These are phyloP conservation scores for Conchocele bisecta DNA, from an alignment of 2,888 invertebrate species.

Conservation along the genomic window DNA sequence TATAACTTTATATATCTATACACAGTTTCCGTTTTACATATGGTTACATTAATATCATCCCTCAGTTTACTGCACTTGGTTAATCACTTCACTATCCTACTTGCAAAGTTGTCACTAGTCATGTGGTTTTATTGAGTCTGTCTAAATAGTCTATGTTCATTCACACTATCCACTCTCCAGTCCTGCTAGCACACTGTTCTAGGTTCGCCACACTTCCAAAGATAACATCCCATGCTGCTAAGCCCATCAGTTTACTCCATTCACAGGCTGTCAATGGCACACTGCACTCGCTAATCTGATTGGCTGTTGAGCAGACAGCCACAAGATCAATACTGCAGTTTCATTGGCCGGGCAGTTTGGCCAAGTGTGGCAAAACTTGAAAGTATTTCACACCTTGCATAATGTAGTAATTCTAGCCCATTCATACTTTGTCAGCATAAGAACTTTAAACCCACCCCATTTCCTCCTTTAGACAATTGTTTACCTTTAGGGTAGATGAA, in stretches of 20 bases:
- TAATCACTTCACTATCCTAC: too few species aligned
- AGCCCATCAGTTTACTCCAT: conserved; percentile 33
- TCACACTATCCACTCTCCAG: conserved; percentile 22
- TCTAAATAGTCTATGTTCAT: conserved; percentile 4
- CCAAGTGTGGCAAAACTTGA: conserved; percentile 20
- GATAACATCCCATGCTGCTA: conserved; percentile 28
- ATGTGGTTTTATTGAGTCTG: background rate
- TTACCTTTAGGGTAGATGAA: conserved; percentile 20
- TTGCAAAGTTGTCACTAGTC: too few species aligned
- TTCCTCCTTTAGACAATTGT: conserved; percentile 20
- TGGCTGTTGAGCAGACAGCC: conserved; percentile 31
- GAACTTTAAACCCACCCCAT: conserved; percentile 22
- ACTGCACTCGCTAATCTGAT: conserved; percentile 31
- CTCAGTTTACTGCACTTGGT: too few species aligned
- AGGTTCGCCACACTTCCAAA: conserved; percentile 47
- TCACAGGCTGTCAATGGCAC: conserved; percentile 10
- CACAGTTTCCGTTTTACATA: too few species aligned
- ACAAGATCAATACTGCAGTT: conserved; percentile 13
- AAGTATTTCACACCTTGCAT: conserved; percentile 26
- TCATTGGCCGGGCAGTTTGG: conserved; percentile 34
- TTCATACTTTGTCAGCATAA: background rate
- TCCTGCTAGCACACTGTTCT: conserved; percentile 35
- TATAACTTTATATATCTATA: too few species aligned
- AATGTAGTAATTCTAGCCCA: conserved; percentile 14
- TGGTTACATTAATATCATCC: too few species aligned